Base-by-base conservation (phyloP, 2,113 vertebrate species). In the Haemorhous mexicanus region DNA sequence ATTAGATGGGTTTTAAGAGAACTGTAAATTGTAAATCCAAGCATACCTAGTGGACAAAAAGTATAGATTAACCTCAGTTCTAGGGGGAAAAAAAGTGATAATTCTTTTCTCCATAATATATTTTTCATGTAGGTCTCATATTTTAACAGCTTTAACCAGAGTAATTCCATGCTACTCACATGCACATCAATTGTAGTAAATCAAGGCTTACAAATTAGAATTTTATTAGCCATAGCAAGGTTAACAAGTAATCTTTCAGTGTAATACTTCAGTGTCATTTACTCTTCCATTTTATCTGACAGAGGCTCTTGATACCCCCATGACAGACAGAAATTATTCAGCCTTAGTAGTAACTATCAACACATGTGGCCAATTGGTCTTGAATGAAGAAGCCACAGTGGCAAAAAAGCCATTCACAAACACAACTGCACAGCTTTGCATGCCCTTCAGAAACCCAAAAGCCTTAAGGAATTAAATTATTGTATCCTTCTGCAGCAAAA, bases 41-140 rank as follows among this genome's bases (percentile, higher is more conserved):
- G 50, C 16, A 24, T n/a, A 88, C 12, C 30, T 75, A 5, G 14
- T 72, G 6, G 55, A 81, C 27, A 62, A 27, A 84, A 82, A 53
- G 27, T 4, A 30, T 10, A 50, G 50, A 80, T 78, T 81, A 94
- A 77, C 12, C 22, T 61, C 32, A 62, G 20, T 50, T 80, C 24
- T 52, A 46, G 1, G 0, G 0, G 2, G 1, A 9, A n/a, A 55
- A 18, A 41, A 49, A 24, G 22, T 1, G 14, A 33, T 69, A 39
- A 59, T 73, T 67, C 39, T 69, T 30, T 72, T n/a, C 56, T 68
- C 16, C 30, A 39, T 32, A 75, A 74, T 44, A 33, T 41, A 55
- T n/a, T 72, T 87, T 46, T 28, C 52, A 35, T 32, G 19, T 35
- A 56, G 21, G 18, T 20, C 49, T 88, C n/a, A 53, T 43, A 39